Conservation (phyloP, 2,113 vertebrate species). For the Leiothrix lutea region DNA sequence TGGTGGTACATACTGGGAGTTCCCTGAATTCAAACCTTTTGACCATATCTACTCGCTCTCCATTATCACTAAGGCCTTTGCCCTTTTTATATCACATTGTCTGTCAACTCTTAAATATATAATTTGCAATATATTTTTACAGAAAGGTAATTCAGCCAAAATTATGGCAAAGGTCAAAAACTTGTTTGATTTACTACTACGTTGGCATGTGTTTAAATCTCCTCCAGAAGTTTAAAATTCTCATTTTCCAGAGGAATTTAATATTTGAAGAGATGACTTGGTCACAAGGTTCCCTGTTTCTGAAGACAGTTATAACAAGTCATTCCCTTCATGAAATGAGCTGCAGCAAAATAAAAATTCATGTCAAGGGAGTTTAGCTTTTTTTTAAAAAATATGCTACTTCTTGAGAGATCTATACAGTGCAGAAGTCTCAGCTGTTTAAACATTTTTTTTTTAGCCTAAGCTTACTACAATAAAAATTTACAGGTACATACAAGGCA, state of each 20-base stretch:
- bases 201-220: background rate
- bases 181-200: background rate
- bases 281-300: background rate
- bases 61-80: background rate
- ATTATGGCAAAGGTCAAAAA: background rate
- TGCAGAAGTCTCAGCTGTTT: background rate
- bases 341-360: background rate
- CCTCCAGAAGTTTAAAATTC: background rate
- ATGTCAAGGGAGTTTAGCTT: background rate
- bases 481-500: background rate
- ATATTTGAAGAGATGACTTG: background rate
- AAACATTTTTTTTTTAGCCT: background rate
- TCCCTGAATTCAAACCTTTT: background rate
- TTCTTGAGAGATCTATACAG: background rate
- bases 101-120: background rate
- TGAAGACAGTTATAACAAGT: background rate
- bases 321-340: background rate
- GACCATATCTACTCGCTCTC: accelerated
- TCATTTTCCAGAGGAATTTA: background rate
- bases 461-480: background rate
- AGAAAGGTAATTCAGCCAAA: background rate
- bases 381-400: background rate
- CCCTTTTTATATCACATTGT: background rate
- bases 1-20: background rate
- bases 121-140: background rate